Base-by-base conservation (phyloP, 2,113 vertebrate genomes). In the Chloebia gouldiae region DNA sequence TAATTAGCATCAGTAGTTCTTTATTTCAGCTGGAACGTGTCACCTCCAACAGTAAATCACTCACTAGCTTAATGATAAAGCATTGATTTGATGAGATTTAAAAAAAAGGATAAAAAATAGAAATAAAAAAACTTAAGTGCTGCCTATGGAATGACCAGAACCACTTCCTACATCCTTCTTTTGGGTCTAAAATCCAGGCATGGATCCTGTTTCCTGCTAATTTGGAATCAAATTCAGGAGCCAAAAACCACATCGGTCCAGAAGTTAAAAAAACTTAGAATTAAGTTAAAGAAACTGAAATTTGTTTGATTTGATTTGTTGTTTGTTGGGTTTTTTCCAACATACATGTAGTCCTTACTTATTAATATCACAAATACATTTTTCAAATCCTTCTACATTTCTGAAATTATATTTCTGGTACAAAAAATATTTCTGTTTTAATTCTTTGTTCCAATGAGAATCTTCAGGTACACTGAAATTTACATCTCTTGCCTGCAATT, bases 401-500 rank as follows among this genome's bases (percentile, higher is more conserved):
- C 91, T 33, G 33, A 94, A 81, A 78, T 81, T 81, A 45, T 78
- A 93, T 93, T 95, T 93, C 60, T 17, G 15, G 75, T 82, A 84
- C 50, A 75, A 64, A 66, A n/a, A 22, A 39, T 2, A 47, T 60
- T 94, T 44, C 17, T 96, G 15, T 80, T 94, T 96, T 94, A 71
- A 77, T 25, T 94, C 30, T 54, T 69, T 84, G 16, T 42, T 28
- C 50, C 77, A 79, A 23, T 88, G 61, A 77, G 91, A 86, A 35
- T 69, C 73, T 81, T 39, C 23, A 21, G 68, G 56, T 83, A 73
- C 23, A 50, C 12, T 31, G 22, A 92, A 68, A 59, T 40, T 75
- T 84, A 83, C 35, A 33, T 78, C 33, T 50, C 86, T 95, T 88
- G 56, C 92, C 92, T 97, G 80, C 45, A 92, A 89, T 81, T 96